Percentiles rank a stretch among this genome's conserved stretches.
These are phyloP conservation scores for Cheilinus undulatus DNA, from an alignment of 2,113 vertebrate genomes.

Conservation along the genomic window DNA sequence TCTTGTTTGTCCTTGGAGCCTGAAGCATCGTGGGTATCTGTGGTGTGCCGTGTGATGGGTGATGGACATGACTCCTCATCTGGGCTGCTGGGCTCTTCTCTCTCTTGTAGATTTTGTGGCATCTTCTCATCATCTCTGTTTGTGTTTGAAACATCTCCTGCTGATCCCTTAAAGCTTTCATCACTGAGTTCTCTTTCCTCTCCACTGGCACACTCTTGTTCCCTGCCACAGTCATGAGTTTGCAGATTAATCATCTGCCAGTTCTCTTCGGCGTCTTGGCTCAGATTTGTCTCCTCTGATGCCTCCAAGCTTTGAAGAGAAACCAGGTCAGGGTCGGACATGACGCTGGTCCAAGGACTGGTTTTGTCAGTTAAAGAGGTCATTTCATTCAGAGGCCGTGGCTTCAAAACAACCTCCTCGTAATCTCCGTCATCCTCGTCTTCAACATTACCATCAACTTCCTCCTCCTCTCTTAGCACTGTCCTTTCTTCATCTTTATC, in stretches of 20 bases:
- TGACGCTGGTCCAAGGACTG: conserved; percentile 93
- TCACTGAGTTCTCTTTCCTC: conserved; percentile 20
- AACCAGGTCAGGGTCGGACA: conserved; percentile 85
- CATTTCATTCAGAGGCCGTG: conserved; percentile 90
- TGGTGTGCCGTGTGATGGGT: not conserved
- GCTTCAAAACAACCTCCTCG: conserved; percentile 91
- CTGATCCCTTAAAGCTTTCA: conserved; percentile 39
- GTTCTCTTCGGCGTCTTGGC: conserved; percentile 6
- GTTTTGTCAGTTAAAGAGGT: conserved; percentile 90
- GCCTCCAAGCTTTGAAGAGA: conserved; percentile 70
- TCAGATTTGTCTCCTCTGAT: conserved; percentile 40
- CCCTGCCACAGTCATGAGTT: not conserved
- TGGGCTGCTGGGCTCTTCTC: not conserved
- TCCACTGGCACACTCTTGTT: not conserved
- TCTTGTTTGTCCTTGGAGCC: conserved; percentile 21
- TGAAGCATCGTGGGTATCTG: conserved; percentile 6
- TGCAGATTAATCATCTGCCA: not conserved
- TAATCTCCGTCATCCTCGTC: conserved; percentile 85
- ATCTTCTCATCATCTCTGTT: conserved; percentile 29
- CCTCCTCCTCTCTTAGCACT: conserved; percentile 18
- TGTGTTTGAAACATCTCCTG: conserved; percentile 30
- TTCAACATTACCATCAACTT: conserved; percentile 61
- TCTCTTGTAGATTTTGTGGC: not conserved
- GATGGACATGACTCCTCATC: conserved; percentile 5
- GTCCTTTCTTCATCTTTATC: conserved; percentile 28